Conservation (phyloP, 2,797 vertebrate species). For the Macroramphosus scolopax region DNA sequence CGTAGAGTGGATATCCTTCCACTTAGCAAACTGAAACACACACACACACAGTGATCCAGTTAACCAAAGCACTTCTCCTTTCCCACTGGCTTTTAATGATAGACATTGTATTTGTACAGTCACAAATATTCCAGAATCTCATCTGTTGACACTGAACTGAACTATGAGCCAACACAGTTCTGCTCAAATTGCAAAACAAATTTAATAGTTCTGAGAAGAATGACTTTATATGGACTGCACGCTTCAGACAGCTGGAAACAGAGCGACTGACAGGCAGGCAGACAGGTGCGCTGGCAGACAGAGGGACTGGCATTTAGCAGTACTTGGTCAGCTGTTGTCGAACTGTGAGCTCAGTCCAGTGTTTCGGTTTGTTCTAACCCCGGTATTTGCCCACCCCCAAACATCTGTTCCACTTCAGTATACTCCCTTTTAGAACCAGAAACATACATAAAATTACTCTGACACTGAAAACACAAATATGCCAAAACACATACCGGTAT, state of each 20-base stretch:
- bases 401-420: slow-evolving; percentile 17
- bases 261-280: too few relatives aligned
- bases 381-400: too few relatives aligned
- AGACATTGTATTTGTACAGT: too few relatives aligned
- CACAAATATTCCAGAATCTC: background rate
- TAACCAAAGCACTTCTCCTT: slow-evolving; percentile 25
- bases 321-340: slow-evolving; percentile 55
- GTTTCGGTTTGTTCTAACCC: slow-evolving; percentile 33
- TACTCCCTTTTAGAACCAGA: background rate
- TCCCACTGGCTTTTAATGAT: slow-evolving; percentile 10
- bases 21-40: slow-evolving; percentile 90
- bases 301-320: slow-evolving; percentile 28
- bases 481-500: too few relatives aligned
- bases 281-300: slow-evolving; percentile 37
- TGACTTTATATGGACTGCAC: background rate
- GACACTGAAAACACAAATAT: too few relatives aligned
- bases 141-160: slow-evolving; percentile 1
- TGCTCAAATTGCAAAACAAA: background rate
- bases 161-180: too few relatives aligned
- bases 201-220: slow-evolving; percentile 2
- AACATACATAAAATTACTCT: background rate
- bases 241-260: slow-evolving; percentile 31
- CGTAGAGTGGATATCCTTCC: slow-evolving; percentile 98
- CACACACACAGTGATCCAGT: slow-evolving; percentile 21
- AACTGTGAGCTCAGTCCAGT: slow-evolving; percentile 34